Base-by-base conservation (phyloP, 2,888 invertebrate species). In the Steinernema hermaphroditum region DNA sequence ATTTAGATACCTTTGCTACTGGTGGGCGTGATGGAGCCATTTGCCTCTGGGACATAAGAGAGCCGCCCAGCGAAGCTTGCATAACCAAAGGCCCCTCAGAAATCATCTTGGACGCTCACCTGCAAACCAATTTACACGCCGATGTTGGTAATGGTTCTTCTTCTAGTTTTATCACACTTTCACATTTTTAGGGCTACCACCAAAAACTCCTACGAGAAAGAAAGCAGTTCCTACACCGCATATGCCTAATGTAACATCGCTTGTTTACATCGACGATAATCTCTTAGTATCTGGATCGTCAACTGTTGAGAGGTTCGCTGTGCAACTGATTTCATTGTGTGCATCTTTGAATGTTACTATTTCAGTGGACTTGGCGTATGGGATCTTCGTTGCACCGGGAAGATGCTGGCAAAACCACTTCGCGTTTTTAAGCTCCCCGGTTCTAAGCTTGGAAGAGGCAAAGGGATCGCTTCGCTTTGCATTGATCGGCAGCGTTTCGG, bases 341-440 rank as follows among this genome's bases (percentile, higher is more conserved):
- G 6, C 12, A n/a, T 49, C 19, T 6, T 19, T 49, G 19, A 41
- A 8, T 41, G 14, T 9, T 49, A 12, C 6, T 49, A 12, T 49
- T 54, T 22, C 19, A 54, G 54, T 54, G 54, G 54, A 19, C 27
- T 54, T 2, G 54, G 54, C 22, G 54, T 54, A 16, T 54, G 54
- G 54, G 54, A 54, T 27, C 54, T 54, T 6, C 54, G 54, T 6
- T 24, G 54, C 27, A 4, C 12, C 6, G 12, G 12, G 4, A 22
- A 54, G 27, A 2, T 27, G 6, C 6, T 54, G 22, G 14, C 54
- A 16, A 54, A 54, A 24, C 54, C 54, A 2, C n/a, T 54, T 2
- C 54, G 54, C 4, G 54, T 54, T 2, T 54, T 8, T 16, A 54
- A 54, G 22, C 27, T 54, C 27, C 54, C 54, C 12, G 27, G 22